These are phyloP conservation scores for Lathamus discolor DNA, from an alignment of 2,113 vertebrate species.

Conservation along the genomic window DNA sequence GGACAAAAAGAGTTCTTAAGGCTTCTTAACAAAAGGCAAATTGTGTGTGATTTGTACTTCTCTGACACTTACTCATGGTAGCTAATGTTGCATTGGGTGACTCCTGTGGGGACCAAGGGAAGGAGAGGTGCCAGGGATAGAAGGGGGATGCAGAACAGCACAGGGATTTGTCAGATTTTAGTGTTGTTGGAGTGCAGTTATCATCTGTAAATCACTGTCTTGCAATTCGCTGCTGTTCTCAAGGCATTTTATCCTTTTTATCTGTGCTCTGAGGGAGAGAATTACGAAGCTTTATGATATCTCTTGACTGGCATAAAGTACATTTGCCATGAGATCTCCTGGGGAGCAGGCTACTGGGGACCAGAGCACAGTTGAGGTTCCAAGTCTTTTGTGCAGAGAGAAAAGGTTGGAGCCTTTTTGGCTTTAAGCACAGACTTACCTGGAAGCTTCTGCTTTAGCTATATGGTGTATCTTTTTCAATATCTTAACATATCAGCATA, in stretches of 20 bases:
- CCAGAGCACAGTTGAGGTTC: not conserved
- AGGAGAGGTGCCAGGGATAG: not conserved
- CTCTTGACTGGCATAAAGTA: not conserved
- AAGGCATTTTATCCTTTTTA: not conserved
- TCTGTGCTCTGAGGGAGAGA: not conserved
- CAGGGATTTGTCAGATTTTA: not conserved
- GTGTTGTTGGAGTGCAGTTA: not conserved
- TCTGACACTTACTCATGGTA: not conserved
- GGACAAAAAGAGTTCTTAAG: not conserved
- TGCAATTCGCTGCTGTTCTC: not conserved
- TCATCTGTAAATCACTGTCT: not conserved
- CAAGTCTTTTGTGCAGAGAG: not conserved
- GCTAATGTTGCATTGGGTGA: not conserved
- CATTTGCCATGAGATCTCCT: not conserved
- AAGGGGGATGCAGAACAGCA: not conserved
- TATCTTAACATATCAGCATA: not conserved
- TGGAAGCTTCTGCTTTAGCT: not conserved
- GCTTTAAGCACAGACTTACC: not conserved
- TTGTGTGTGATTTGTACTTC: not conserved
- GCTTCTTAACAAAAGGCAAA: not conserved
- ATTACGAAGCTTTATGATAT: not conserved
- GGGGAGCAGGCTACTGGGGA: not conserved
- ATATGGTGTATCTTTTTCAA: fast-evolving
- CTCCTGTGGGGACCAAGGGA: not conserved
- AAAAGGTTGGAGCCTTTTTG: not conserved